Percentiles rank a stretch among this genome's conserved stretches.
Conservation (phyloP, 2,113 vertebrate genomes). For the Parus major region DNA sequence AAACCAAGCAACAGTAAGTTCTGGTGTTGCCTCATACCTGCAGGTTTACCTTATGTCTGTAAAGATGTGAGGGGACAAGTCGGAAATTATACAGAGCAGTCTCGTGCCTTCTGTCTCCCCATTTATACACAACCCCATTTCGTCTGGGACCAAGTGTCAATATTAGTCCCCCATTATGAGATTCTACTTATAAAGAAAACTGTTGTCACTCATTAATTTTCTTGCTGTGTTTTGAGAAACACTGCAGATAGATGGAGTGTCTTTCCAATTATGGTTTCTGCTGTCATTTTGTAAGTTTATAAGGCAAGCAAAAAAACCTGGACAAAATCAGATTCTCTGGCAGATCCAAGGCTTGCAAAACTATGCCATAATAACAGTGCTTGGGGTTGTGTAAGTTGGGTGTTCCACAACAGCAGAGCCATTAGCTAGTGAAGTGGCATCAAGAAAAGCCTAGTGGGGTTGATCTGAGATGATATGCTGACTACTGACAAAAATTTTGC, state of each 20-base stretch:
- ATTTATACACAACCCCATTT: background rate
- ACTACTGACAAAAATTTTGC: background rate
- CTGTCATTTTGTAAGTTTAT: background rate
- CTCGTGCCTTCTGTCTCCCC: background rate
- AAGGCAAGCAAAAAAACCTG: background rate
- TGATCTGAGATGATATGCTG: background rate
- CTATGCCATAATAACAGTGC: background rate
- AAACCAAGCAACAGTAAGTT: background rate
- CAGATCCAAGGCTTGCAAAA: background rate
- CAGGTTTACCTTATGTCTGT: background rate
- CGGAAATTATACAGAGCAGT: background rate
- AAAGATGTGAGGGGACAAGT: background rate
- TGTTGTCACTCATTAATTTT: background rate
- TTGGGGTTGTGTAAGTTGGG: background rate
- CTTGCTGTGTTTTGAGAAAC: background rate
- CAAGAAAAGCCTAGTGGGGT: background rate
- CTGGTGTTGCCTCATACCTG: background rate
- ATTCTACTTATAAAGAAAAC: background rate
- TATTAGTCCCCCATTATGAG: background rate
- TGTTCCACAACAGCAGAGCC: background rate
- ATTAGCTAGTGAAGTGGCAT: background rate
- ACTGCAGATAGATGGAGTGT: background rate
- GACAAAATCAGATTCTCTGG: background rate
- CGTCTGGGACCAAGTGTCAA: background rate
- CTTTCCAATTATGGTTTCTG: background rate